phyloP scores from a whole-genome alignment of 2,888 invertebrate genomes.

The Amphipyra tragopoginis region DNA sequence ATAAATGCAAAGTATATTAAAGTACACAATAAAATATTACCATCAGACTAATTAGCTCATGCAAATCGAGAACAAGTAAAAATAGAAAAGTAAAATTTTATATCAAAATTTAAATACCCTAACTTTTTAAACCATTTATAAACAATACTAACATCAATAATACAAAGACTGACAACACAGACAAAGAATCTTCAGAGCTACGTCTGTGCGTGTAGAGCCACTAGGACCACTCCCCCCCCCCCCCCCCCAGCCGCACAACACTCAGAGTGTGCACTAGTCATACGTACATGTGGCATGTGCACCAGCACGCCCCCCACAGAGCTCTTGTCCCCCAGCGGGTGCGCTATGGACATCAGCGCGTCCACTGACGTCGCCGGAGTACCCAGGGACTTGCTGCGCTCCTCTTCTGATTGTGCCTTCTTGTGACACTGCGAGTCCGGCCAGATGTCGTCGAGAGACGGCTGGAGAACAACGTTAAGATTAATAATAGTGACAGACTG shows the following conservation, averaged over 20 bases:
- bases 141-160: too few species aligned
- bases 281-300: slow-evolving; percentile 97
- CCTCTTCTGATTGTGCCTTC: slow-evolving; percentile 93
- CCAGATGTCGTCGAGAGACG: slow-evolving; percentile 90
- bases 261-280: slow-evolving; percentile 10
- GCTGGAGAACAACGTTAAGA: slow-evolving; percentile 67
- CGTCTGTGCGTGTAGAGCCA: slow-evolving; percentile 1
- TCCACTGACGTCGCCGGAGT: slow-evolving; percentile 70
- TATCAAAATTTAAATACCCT: not conserved
- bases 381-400: slow-evolving; percentile 73
- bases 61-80: slow-evolving; percentile 3
- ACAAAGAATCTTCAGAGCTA: too few species aligned
- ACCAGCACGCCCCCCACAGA: slow-evolving; percentile 96
- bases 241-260: slow-evolving; percentile 16
- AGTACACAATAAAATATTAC: slow-evolving; percentile 14
- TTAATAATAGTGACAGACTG: slow-evolving; percentile 86
- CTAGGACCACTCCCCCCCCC: slow-evolving; percentile 13
- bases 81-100: slow-evolving; percentile 1
- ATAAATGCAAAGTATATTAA: too few species aligned
- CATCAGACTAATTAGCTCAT: slow-evolving; percentile 17
- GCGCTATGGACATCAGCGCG: slow-evolving; percentile 77
- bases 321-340: slow-evolving; percentile 73
- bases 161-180: too few species aligned
- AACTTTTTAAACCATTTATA: not conserved
- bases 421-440: slow-evolving; percentile 84